phyloP scores from a whole-genome alignment of 2,888 invertebrate species.

The Gasteruption jaculator region DNA sequence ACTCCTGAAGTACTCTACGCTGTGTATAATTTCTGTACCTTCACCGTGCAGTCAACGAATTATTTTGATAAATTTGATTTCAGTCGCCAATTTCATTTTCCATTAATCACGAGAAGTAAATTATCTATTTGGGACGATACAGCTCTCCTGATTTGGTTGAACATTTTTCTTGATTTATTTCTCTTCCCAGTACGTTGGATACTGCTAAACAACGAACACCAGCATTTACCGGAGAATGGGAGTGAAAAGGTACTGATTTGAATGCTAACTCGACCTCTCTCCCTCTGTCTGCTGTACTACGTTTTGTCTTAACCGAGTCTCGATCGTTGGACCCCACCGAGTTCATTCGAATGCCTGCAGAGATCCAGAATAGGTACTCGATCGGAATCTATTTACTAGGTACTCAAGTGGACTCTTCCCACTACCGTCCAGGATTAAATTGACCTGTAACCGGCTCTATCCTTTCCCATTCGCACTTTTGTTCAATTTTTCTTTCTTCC shows the following conservation, averaged over 20 bases:
- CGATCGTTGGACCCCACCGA: not conserved
- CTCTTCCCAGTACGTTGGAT: not conserved
- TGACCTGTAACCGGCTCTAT: constrained; percentile 31
- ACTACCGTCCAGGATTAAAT: constrained; percentile 38
- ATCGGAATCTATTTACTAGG: constrained; percentile 38
- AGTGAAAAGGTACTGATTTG: constrained; percentile 29
- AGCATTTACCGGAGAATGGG: constrained; percentile 5
- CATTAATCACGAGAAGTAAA: not conserved
- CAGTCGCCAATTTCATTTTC: not conserved
- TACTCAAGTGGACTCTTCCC: constrained; percentile 37
- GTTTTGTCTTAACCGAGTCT: constrained; percentile 16
- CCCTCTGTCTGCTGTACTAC: constrained; percentile 1
- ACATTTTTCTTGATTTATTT: constrained; percentile 11
- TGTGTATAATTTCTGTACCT: too few species aligned
- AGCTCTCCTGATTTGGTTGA: not conserved
- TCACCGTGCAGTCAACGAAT: too few species aligned
- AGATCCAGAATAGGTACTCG: constrained; percentile 31
- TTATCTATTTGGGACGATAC: not conserved
- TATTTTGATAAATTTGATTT: too few species aligned
- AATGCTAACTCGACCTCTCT: constrained; percentile 23
- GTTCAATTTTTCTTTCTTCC: too few species aligned
- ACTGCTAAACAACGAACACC: not conserved
- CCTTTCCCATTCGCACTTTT: too few species aligned
- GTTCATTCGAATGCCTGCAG: constrained; percentile 31
- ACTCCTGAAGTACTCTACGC: too few species aligned